Evolutionary conservation across 2,113 vertebrate genomes (phyloP).

Genomic region (Camelus dromedarius): DNA sequence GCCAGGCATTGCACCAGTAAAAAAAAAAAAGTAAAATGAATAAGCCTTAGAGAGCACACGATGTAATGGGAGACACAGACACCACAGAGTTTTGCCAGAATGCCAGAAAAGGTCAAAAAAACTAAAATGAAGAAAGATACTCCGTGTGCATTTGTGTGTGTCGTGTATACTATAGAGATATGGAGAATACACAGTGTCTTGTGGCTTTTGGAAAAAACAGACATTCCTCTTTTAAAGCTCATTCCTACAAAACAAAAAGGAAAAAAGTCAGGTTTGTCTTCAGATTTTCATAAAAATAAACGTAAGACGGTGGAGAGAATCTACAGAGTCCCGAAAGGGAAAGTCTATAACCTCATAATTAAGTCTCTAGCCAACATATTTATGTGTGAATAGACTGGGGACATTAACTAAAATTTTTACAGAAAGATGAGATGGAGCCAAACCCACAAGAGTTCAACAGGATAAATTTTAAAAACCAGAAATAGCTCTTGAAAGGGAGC

Average conservation of each 20-base stretch:
- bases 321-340: neutral
- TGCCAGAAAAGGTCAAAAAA: neutral
- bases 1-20: neutral
- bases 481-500: slow-evolving; percentile 48
- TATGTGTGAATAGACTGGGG: neutral
- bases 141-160: neutral
- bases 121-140: slow-evolving; percentile 21
- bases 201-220: slow-evolving; percentile 53
- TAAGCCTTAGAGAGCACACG: neutral
- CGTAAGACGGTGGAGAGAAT: slow-evolving; percentile 1
- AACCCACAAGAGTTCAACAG: slow-evolving; percentile 17
- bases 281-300: slow-evolving; percentile 11
- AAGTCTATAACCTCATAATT: slow-evolving; percentile 10
- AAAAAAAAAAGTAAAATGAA: neutral
- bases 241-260: slow-evolving; percentile 46
- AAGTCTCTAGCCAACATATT: slow-evolving; percentile 43
- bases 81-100: neutral
- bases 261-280: slow-evolving; percentile 51
- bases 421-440: slow-evolving; percentile 41
- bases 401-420: slow-evolving; percentile 33
- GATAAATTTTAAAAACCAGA: slow-evolving; percentile 60
- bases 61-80: neutral
- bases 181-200: neutral
- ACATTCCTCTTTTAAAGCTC: slow-evolving; percentile 45
- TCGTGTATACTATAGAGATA: neutral